Percentiles rank a stretch among this genome's conserved stretches.
phyloP scores from a whole-genome alignment of 2,797 vertebrate genomes.

The Propithecus deckenii region DNA sequence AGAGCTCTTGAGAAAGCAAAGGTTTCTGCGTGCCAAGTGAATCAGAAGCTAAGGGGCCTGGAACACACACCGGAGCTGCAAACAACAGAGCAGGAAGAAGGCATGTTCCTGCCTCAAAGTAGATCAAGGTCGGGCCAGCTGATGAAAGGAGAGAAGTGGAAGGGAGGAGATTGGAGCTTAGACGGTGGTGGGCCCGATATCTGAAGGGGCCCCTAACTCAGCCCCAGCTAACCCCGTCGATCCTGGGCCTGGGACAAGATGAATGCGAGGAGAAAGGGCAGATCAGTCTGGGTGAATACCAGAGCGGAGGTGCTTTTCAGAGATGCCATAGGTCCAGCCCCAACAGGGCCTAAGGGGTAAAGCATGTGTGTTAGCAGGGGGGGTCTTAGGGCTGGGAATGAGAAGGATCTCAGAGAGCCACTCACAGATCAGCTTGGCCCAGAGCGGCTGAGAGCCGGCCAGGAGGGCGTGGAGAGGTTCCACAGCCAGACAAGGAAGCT shows the following conservation, averaged over 20 bases:
- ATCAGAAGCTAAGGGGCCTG: not conserved
- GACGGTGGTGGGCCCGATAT: not conserved
- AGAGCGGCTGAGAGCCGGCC: not conserved
- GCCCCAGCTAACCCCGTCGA: not conserved
- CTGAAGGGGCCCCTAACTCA: not conserved
- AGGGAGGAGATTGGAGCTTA: not conserved
- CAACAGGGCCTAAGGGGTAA: not conserved
- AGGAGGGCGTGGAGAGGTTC: not conserved
- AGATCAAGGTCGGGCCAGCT: not conserved
- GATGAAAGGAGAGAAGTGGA: not conserved
- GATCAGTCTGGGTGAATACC: not conserved
- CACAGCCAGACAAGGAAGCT: not conserved
- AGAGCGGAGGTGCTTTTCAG: not conserved
- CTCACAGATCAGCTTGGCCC: not conserved
- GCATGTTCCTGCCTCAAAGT: not conserved
- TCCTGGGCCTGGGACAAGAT: not conserved
- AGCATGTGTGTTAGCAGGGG: not conserved
- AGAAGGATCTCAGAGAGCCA: not conserved
- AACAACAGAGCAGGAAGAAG: not conserved
- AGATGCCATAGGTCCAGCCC: not conserved
- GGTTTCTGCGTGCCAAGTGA: not conserved
- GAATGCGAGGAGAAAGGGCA: not conserved
- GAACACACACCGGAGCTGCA: not conserved
- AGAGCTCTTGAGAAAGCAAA: conserved; percentile 21
- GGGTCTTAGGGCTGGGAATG: not conserved